Evolutionary conservation across 2,888 invertebrate genomes (phyloP), one percentile per base, ranked within the genome.

Genomic region (Hydropsyche betteni): DNA sequence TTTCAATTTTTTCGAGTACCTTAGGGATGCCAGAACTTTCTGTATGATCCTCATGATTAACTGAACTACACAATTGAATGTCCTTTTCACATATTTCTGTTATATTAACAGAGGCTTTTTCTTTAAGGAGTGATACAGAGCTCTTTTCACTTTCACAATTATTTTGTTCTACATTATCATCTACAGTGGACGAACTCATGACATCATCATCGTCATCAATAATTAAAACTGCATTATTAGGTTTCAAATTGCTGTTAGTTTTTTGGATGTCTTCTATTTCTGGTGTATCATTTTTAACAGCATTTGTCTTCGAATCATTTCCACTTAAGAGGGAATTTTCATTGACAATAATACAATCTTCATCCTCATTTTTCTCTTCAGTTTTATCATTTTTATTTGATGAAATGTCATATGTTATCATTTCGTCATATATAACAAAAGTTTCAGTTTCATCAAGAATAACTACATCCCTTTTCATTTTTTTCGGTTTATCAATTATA

Each of bases 381-480:
- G 6, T 8, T 52, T 44, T 33, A n/a, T 74, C 64, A 33, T 8
- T 44, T 69, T 51, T 53, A 55, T 4, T 53, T n/a, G 7, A 52
- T 52, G 12, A 12, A 12, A 44, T 50, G 50, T 53, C 55, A 61
- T 75, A 36, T 1, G 44, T 55, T 14, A 44, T 33, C 53, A 64
- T 68, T 50, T 69, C 69, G 55, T 44, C 53, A 53, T 53, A 64
- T 33, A 24, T 8, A 36, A 36, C 68, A 69, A 69, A 69, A 64
- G 74, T 51, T 64, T 76, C 75, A n/a, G 75, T 72, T 16, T 76
- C 77, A 44, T 33, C 68, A 6, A 68, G n/a, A 8, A 78, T 74
- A 52, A 34, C 69, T 70, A 78, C 77, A n/a, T 78, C 74, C 16
- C 76, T 79, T 3, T 7, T 64, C 14, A 52, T 71, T 75, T 51